Evolutionary conservation across 1,140 invertebrate species (phyloP), one percentile per base, ranked within the genome.

Genomic region (Drosophila mauritiana): DNA sequence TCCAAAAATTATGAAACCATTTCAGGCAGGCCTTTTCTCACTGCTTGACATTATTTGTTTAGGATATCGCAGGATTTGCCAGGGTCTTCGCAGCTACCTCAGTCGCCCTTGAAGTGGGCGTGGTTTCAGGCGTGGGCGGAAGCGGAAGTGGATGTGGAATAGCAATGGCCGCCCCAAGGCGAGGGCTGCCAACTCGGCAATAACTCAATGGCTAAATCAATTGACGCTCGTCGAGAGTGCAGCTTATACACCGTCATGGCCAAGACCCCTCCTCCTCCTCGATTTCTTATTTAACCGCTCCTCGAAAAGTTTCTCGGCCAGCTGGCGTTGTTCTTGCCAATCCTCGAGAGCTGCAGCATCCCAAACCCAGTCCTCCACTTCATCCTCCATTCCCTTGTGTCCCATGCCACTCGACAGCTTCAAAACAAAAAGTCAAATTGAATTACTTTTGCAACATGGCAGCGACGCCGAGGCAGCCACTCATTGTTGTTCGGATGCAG

Each of bases 361-460:
- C 27, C 45, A 0, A 8, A 6, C 45, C 8, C 31, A 31, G 31
- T n/a, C 34, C 31, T 12, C 58, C 37, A 8, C 2, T 27, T 6
- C 12, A 1, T 25, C 37, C 27, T 4, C 7, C 15, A 43, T 20
- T 10, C 17, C 37, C 12, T 11, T 5, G 13, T 15, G 10, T 39
- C 37, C n/a, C 22, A n/a, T 42, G 37, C 54, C 65, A 37, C 40
- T 54, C 63, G 65, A 69, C 48, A 54, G 65, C 67, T 70, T 56
- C 49, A 70, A 70, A 70, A 70, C 67, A 86, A 85, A 85, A 81
- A 81, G 63, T 81, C 82, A 86, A 86, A 86, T 86, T 86, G 62
- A 86, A 86, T 86, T 88, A 86, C 74, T 78, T 78, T 88, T 86
- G 74, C 78, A 82, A 77, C 79, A 83, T 68, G 69, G 62, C 79